Evolutionary conservation across 2,113 vertebrate genomes (phyloP), one percentile per base, ranked within the genome.

Genomic region (Hippoglossus stenolepis): DNA sequence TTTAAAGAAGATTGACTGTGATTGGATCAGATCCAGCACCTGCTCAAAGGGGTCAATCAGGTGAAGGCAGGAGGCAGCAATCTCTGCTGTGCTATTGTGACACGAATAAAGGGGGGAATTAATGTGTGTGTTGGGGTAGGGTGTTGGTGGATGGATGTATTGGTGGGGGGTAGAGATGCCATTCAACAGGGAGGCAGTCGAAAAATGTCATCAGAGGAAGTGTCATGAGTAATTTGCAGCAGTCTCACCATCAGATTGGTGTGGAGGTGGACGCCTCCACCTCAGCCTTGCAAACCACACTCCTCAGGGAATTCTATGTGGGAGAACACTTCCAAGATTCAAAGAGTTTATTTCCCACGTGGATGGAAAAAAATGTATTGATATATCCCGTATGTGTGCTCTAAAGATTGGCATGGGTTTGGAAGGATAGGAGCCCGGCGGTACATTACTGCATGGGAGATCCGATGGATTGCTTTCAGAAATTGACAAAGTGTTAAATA

Each of bases 11-110:
- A 92, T 92, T 92, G 93, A 90, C 90, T 85, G 89, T 88, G 88
- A 90, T 93, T 93, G 93, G 89, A 92, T 91, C 82, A 77, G 90
- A 91, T 90, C 84, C 85, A 91, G 88, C 93, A 93, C 90, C 93
- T 93, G 91, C 91, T 93, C 92, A 88, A 84, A 89, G 85, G 83
- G 91, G 91, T 90, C 89, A 88, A 86, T 91, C 91, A 89, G 90
- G 85, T 89, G 87, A 85, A 86, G 77, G 86, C 87, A 74, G 88
- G 86, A 91, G 89, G 89, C 89, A 78, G 89, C 85, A 92, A 91
- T 92, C 89, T 93, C 79, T 73, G 82, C 78, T 51, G 82, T 31
- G 82, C 86, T 79, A 85, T 92, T 93, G 91, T 91, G 85, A 91
- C 90, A 87, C 10, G 74, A 79, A 89, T 73, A 74, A 81, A 62